These are phyloP conservation scores for Drosophila saltans DNA, from an alignment of 1,140 invertebrate species.

Conservation along the genomic window DNA sequence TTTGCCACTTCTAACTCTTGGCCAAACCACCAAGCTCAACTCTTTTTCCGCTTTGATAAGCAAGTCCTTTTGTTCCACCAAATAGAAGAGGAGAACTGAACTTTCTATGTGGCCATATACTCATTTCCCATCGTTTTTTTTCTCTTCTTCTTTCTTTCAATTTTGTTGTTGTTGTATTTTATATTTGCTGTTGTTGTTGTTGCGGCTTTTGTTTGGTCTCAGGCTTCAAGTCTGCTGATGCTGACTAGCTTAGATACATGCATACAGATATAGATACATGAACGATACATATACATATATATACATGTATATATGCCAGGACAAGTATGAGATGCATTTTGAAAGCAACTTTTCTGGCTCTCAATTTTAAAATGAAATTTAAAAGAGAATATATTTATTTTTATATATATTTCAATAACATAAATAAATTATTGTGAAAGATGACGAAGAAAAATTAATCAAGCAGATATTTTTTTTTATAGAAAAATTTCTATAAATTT, in stretches of 20 bases:
- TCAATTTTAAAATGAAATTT: slow-evolving; percentile 15
- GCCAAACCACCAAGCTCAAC: slow-evolving; percentile 40
- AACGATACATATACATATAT: slow-evolving; percentile 56
- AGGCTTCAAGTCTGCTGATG: slow-evolving; percentile 35
- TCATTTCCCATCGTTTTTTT: no score
- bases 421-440: no score
- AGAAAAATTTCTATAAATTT: neutral
- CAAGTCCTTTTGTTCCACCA: slow-evolving; percentile 73
- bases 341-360: slow-evolving; percentile 6
- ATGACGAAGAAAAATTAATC: neutral
- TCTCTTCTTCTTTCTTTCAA: neutral
- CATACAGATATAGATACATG: slow-evolving; percentile 39
- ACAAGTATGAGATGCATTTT: slow-evolving; percentile 18
- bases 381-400: neutral
- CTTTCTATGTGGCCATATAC: slow-evolving; percentile 59
- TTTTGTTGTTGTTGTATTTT: slow-evolving; percentile 37
- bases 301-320: slow-evolving; percentile 51
- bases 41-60: slow-evolving; percentile 81
- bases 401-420: no score
- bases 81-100: slow-evolving; percentile 24
- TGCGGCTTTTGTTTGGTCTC: slow-evolving; percentile 60
- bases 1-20: slow-evolving; percentile 71
- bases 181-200: slow-evolving; percentile 60
- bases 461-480: neutral
- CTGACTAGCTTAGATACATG: slow-evolving; percentile 65